Percentiles rank a stretch among this genome's conserved stretches.
Evolutionary conservation across 1,140 invertebrate species (phyloP).

Genomic region (Pentalonia nigronervosa): DNA sequence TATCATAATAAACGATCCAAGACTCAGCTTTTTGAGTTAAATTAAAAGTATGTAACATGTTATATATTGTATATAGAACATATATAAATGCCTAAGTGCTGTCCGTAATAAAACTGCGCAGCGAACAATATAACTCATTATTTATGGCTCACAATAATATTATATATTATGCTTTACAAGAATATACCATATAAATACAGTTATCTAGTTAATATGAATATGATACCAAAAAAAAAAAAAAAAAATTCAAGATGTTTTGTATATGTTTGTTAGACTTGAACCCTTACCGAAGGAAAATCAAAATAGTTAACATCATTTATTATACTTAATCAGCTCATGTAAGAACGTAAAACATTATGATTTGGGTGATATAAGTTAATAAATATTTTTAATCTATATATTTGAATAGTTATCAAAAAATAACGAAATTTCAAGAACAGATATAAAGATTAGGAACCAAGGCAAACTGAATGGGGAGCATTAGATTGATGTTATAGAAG

Average conservation of each 20-base stretch:
- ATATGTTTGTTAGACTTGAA: background rate
- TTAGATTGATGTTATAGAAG: background rate
- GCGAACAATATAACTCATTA: conserved; percentile 4
- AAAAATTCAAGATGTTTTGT: background rate
- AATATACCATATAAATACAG: background rate
- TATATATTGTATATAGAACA: background rate
- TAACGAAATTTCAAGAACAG: background rate
- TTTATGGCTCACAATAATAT: background rate
- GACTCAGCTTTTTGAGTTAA: background rate
- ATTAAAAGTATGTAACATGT: background rate
- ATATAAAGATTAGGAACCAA: background rate
- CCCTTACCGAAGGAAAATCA: background rate
- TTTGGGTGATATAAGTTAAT: background rate
- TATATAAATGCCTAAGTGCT: background rate
- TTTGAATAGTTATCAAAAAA: background rate
- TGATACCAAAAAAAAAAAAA: background rate
- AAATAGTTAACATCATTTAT: background rate
- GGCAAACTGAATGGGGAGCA: background rate
- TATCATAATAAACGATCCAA: background rate
- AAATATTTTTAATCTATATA: background rate
- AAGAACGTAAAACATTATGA: background rate
- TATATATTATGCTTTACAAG: background rate
- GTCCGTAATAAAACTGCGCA: conserved; percentile 4
- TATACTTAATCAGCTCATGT: background rate
- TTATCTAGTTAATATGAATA: conserved; percentile 9